Evolutionary conservation across 2,888 invertebrate genomes (phyloP).

Genomic region (Trissolcus brochymenae): DNA sequence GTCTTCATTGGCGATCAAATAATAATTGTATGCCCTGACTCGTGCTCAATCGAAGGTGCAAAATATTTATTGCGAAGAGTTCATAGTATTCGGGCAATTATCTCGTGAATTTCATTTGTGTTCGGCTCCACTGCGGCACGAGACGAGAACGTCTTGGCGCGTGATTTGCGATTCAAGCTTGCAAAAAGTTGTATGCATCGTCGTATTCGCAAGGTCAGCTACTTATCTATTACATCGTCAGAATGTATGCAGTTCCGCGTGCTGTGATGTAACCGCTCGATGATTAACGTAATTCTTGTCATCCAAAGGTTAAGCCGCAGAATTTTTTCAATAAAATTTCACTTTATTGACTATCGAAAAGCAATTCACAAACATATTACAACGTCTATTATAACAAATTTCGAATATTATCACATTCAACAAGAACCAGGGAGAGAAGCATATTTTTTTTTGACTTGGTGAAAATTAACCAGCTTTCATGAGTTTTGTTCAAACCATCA

Average conservation of each 20-base stretch:
- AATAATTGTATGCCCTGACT: too few species aligned
- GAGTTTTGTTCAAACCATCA: too few species aligned
- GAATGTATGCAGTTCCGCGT: constrained; percentile 67
- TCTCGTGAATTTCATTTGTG: constrained; percentile 31
- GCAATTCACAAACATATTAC: too few species aligned
- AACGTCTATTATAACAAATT: too few species aligned
- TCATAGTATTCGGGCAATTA: constrained; percentile 17
- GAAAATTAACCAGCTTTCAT: too few species aligned
- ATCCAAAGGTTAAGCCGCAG: constrained; percentile 58
- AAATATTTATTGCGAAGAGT: constrained; percentile 8
- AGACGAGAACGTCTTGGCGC: constrained; percentile 42
- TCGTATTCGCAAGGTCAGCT: constrained; percentile 63
- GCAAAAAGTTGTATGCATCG: constrained; percentile 57
- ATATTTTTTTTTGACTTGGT: too few species aligned
- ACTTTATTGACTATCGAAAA: not conserved
- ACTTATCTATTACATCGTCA: constrained; percentile 61
- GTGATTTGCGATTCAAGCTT: constrained; percentile 41
- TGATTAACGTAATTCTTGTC: constrained; percentile 65
- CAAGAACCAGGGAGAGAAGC: too few species aligned
- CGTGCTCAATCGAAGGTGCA: not conserved
- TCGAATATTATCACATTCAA: too few species aligned
- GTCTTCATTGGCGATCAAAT: too few species aligned
- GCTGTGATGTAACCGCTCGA: constrained; percentile 65
- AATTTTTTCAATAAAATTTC: constrained; percentile 31
- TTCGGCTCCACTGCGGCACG: constrained; percentile 16